Base-by-base conservation (phyloP, 2,113 vertebrate species). In the Narcine bancroftii region DNA sequence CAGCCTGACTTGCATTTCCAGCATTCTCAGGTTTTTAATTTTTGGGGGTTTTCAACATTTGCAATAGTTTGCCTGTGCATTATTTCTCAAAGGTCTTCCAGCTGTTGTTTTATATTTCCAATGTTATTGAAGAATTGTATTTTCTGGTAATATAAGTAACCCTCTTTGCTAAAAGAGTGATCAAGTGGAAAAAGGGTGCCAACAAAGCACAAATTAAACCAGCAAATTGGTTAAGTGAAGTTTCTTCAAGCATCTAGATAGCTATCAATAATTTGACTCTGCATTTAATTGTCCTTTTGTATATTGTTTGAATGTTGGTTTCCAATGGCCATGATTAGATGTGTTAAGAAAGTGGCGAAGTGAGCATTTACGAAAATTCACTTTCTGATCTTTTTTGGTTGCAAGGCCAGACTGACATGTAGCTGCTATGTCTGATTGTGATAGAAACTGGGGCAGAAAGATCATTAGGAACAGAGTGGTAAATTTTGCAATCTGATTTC, bases 251-350 rank as follows among this genome's bases (percentile, higher is more conserved):
- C 10, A 6, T 71, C 69, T 7, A 71, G 69, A 33, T 29, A 71
- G 26, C 21, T 69, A 24, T n/a, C 7, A 75, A 13, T 36, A 36
- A n/a, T 36, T 75, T 75, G 72, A n/a, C 33, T 75, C 36, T n/a
- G 33, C 69, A 75, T 2, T 10, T n/a, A 11, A 1, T 2, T n/a
- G 33, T n/a, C 24, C 69, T 3, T 29, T n/a, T 33, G 13, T 36
- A 75, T n/a, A 75, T 13, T 75, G 72, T n/a, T n/a, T n/a, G 72
- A 75, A 75, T 75, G n/a, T n/a, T n/a, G n/a, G 33, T 75, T 75
- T 75, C 72, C 72, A 75, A 39, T 36, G 3, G n/a, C 10, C 33
- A 75, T 2, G 33, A 10, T n/a, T n/a, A 75, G n/a, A 13, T 36
- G 72, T 75, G 72, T 71, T 71, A 29, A 29, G 69, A 1, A n/a